Evolutionary conservation across 1,140 invertebrate genomes (phyloP).

Genomic region (Schlechtendalia chinensis): DNA sequence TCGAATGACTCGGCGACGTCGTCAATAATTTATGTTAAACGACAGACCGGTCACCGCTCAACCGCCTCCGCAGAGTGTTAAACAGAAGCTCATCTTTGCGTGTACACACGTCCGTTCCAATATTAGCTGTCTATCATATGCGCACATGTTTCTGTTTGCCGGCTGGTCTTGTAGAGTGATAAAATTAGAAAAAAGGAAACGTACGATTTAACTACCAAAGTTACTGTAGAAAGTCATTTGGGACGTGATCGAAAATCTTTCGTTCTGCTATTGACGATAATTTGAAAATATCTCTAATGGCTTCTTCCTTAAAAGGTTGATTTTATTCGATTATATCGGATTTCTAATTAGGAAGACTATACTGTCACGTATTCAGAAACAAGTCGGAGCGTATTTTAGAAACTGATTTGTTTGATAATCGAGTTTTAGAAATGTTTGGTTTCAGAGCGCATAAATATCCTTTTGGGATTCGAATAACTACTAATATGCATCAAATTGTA

Average conservation of each 20-base stretch:
- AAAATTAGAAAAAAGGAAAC: not conserved
- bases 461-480: no score
- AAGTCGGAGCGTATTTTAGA: not conserved
- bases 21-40: conserved; percentile 5
- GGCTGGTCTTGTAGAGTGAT: not conserved
- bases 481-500: no score
- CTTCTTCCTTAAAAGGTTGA: not conserved
- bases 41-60: not conserved
- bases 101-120: conserved; percentile 12
- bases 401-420: not conserved
- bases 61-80: conserved; percentile 3
- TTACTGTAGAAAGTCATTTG: not conserved
- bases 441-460: no score
- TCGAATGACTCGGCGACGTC: not conserved
- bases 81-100: conserved; percentile 5
- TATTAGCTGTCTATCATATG: not conserved
- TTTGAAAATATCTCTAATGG: no score
- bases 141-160: not conserved
- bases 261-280: not conserved
- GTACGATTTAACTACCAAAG: not conserved
- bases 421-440: no score
- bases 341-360: not conserved
- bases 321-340: not conserved
- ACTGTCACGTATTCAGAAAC: not conserved
- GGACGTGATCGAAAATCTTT: conserved; percentile 15